Percentiles rank a stretch among this genome's conserved stretches.
These are phyloP conservation scores for Apodemus speciosus DNA, from an alignment of 2,113 vertebrate species.

Conservation along the genomic window DNA sequence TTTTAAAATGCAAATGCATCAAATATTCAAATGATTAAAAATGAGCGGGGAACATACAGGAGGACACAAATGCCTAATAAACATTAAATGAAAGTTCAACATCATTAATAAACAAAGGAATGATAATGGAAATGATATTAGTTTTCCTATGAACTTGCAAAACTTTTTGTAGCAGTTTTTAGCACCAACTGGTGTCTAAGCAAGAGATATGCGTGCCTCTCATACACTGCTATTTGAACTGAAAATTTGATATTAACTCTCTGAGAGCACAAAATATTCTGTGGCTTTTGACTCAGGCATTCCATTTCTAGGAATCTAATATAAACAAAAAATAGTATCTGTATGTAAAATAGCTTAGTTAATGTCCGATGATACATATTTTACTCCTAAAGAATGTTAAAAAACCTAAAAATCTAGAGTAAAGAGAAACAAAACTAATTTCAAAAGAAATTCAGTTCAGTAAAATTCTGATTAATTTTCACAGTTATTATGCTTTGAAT, in stretches of 20 bases:
- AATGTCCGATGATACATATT: background rate
- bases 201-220: background rate
- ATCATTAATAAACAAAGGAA: slow-evolving; percentile 61
- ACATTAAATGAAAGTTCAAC: slow-evolving; percentile 60
- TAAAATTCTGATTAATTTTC: background rate
- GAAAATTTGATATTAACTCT: slow-evolving; percentile 10
- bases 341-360: background rate
- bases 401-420: background rate
- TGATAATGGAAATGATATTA: slow-evolving; percentile 44
- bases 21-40: slow-evolving; percentile 49
- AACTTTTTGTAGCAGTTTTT: slow-evolving; percentile 44
- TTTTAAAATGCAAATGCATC: slow-evolving; percentile 69
- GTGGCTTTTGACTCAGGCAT: background rate
- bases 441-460: background rate
- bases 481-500: background rate
- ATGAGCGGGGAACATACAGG: slow-evolving; percentile 29
- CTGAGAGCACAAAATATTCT: slow-evolving; percentile 36
- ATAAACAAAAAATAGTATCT: slow-evolving; percentile 6
- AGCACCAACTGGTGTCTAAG: background rate
- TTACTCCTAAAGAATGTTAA: slow-evolving; percentile 20
- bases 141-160: slow-evolving; percentile 41
- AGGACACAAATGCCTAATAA: slow-evolving; percentile 48
- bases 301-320: background rate
- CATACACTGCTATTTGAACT: slow-evolving; percentile 9
- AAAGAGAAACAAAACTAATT: background rate